Evolutionary conservation across 2,797 vertebrate genomes (phyloP), one percentile per base, ranked within the genome.

Genomic region (Chrysolophus pictus): DNA sequence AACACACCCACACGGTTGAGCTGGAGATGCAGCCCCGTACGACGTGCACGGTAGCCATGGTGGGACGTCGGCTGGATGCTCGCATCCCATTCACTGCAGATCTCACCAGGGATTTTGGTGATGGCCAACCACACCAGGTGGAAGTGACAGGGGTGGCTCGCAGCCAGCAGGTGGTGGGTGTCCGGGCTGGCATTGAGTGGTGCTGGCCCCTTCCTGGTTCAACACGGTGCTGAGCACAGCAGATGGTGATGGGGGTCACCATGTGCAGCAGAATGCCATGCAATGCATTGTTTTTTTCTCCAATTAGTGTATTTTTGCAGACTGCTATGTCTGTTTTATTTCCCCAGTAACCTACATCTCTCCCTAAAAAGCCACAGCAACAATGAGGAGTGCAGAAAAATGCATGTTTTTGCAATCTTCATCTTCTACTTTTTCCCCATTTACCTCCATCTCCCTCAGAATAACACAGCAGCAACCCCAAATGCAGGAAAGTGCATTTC

Each of bases 61-160:
- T 29, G 7, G 82, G 88, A 7, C 28, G 2, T 0, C 49, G 11
- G 1, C 1, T 39, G 37, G 51, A 29, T 0, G 2, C 29, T 13
- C 63, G 0, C 2, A 3, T 86, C n/a, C 88, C 88, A 3, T 86
- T 86, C 49, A 3, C 15, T 2, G 58, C 88, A 0, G 9, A 1
- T 1, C 7, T 91, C 3, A 64, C 7, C 13, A 56, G 75, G 0
- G 19, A 44, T 2, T 90, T 85, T 1, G 28, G 28, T 0, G 37
- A 64, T 0, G 76, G n/a, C 1, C 49, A 4, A 14, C 28, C 1
- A 0, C 58, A 91, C n/a, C 37, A 0, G 0, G 76, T 70, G 23
- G 26, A 10, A 1, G 19, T 31, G 6, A 26, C 2, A 1, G 88
- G 88, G 23, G 49, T 77, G 70, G 58, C 49, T 6, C 49, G 2